phyloP scores from a whole-genome alignment of 2,888 invertebrate genomes.

The Bibio marci region DNA sequence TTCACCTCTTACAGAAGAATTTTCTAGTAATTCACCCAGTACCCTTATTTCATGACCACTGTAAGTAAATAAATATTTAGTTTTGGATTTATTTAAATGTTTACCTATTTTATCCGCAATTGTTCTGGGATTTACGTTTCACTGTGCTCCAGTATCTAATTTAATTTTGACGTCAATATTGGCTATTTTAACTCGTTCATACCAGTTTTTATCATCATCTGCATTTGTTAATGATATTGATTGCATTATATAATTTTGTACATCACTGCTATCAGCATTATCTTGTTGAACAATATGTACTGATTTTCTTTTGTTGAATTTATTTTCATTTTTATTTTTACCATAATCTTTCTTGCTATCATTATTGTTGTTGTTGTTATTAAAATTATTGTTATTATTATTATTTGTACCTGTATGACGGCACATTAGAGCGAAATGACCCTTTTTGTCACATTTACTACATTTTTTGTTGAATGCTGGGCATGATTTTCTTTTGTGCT shows the following conservation, averaged over 20 bases:
- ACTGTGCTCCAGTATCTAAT: conserved; percentile 5
- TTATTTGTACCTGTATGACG: neutral
- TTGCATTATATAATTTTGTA: too few species aligned
- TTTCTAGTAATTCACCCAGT: neutral
- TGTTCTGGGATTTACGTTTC: conserved; percentile 3
- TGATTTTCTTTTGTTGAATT: too few species aligned
- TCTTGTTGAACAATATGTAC: too few species aligned
- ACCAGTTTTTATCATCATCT: neutral
- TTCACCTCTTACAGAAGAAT: neutral
- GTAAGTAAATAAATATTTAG: conserved; percentile 4
- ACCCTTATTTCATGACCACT: neutral
- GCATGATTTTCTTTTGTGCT: neutral
- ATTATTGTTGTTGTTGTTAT: too few species aligned
- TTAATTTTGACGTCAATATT: neutral
- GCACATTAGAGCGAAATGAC: conserved; percentile 1
- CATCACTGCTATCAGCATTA: too few species aligned
- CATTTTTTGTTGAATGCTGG: neutral
- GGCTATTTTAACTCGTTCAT: neutral
- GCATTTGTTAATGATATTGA: neutral
- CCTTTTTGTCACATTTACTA: neutral
- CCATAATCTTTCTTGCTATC: too few species aligned
- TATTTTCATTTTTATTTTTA: too few species aligned
- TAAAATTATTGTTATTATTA: too few species aligned
- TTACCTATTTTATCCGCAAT: neutral
- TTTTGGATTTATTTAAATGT: conserved; percentile 1